A percentile compares a stretch with the other conserved stretches of the same genome.
Evolutionary conservation across 2,797 vertebrate species (phyloP).

Genomic region (Chaunax sp.): DNA sequence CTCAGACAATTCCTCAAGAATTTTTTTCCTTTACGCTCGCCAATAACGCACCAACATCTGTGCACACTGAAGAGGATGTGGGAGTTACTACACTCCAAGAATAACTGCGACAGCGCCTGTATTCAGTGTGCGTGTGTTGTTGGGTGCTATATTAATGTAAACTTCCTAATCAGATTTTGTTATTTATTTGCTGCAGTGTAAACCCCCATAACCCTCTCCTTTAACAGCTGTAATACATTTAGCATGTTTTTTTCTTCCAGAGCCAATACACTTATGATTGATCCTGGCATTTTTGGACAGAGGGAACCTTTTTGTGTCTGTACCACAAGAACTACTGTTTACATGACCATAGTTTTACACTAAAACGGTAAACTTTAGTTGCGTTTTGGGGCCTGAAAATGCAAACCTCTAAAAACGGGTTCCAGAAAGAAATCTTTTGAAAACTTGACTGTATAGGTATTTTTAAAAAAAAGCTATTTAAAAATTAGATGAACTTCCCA

Average conservation of each 20-base stretch:
- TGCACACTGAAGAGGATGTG: constrained; percentile 20
- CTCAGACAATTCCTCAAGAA: constrained; percentile 9
- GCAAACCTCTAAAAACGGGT: no score
- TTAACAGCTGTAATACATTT: constrained; percentile 3
- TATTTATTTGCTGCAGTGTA: neutral
- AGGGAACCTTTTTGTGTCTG: no score
- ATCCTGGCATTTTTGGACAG: no score
- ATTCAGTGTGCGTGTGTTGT: neutral
- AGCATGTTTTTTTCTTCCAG: constrained; percentile 18
- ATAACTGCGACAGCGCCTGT: constrained; percentile 31
- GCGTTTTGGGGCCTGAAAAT: no score
- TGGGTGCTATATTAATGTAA: constrained; percentile 3
- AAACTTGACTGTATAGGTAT: no score
- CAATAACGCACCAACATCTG: constrained; percentile 34
- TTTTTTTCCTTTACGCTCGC: constrained; percentile 23
- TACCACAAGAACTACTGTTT: neutral
- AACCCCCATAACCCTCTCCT: constrained; percentile 12
- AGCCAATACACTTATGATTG: neutral
- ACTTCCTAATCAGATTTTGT: constrained; percentile 26
- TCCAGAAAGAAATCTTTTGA: no score
- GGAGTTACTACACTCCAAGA: constrained; percentile 33
- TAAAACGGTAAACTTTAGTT: no score
- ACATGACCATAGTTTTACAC: no score
- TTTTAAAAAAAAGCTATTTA: no score
- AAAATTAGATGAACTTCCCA: no score